Percentiles rank a stretch among this genome's conserved stretches.
Conservation (phyloP, 2,113 vertebrate species). For the Stegostoma tigrinum region DNA sequence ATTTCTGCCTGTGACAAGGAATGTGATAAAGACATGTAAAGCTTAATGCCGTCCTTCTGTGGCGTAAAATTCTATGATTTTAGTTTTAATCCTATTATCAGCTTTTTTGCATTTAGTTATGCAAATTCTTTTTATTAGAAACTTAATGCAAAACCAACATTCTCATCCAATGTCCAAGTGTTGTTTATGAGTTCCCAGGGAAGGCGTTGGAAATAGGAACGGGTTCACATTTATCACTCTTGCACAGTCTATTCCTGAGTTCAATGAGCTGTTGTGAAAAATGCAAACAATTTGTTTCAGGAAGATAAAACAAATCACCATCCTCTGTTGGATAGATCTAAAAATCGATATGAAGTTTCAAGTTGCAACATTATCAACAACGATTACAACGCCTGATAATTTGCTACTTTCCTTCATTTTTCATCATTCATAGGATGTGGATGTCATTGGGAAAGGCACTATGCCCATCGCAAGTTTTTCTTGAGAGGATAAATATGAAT, state of each 20-base stretch:
- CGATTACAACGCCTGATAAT: background rate
- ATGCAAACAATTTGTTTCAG: background rate
- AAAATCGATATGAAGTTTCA: background rate
- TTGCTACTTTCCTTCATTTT: background rate
- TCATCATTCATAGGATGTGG: no score
- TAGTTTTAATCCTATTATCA: background rate
- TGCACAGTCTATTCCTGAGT: background rate
- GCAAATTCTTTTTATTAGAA: background rate
- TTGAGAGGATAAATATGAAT: no score
- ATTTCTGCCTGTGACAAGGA: no score
- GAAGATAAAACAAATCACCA: background rate
- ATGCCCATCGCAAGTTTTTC: no score
- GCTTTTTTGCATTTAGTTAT: background rate
- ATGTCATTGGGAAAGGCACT: no score
- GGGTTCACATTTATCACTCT: background rate
- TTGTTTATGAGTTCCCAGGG: background rate
- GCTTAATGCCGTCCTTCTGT: background rate
- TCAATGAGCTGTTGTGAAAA: background rate
- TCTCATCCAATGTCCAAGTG: background rate
- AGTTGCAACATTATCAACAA: background rate
- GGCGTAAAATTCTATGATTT: background rate
- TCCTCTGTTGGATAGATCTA: background rate
- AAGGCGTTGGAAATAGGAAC: background rate
- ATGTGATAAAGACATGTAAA: background rate
- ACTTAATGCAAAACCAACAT: background rate